phyloP scores from a whole-genome alignment of 2,797 vertebrate species.

The Sebastes diploproa region DNA sequence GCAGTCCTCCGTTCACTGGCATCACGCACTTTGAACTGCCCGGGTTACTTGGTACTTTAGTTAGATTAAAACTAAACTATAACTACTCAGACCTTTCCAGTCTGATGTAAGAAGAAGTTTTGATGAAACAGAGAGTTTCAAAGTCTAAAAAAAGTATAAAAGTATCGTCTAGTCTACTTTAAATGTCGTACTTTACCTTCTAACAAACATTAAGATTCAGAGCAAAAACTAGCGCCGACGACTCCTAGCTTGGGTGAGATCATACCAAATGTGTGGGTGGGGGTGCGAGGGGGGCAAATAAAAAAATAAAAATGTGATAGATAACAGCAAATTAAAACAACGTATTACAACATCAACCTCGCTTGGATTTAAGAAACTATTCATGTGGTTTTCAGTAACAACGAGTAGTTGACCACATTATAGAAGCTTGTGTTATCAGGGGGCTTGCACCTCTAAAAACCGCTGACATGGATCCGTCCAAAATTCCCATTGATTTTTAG shows the following conservation, averaged over 20 bases:
- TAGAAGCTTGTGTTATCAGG: not conserved
- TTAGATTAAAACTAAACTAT: not conserved
- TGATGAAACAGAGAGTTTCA: fast-evolving
- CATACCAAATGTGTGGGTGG: conserved; percentile 44
- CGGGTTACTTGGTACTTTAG: conserved; percentile 11
- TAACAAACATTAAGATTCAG: conserved; percentile 2
- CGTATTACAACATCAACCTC: fast-evolving
- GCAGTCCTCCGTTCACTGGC: conserved; percentile 74
- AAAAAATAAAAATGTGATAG: not conserved
- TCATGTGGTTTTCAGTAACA: not conserved
- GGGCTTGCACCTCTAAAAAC: fast-evolving
- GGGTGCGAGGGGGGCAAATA: fast-evolving
- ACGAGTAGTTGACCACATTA: fast-evolving
- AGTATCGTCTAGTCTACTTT: not conserved
- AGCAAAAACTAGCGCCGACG: conserved; percentile 55
- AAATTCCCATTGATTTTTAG: conserved; percentile 68
- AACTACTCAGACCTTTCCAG: not conserved
- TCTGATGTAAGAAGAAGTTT: not conserved
- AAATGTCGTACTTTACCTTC: not conserved
- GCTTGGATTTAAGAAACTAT: fast-evolving
- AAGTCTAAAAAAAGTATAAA: not conserved
- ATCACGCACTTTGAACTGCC: conserved; percentile 76
- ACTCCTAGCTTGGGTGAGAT: conserved; percentile 30
- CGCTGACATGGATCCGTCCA: conserved; percentile 58
- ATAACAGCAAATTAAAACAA: not conserved